Evolutionary conservation across 1,140 invertebrate genomes (phyloP), one percentile per base, ranked within the genome.

Genomic region (Globodera rostochiensis): DNA sequence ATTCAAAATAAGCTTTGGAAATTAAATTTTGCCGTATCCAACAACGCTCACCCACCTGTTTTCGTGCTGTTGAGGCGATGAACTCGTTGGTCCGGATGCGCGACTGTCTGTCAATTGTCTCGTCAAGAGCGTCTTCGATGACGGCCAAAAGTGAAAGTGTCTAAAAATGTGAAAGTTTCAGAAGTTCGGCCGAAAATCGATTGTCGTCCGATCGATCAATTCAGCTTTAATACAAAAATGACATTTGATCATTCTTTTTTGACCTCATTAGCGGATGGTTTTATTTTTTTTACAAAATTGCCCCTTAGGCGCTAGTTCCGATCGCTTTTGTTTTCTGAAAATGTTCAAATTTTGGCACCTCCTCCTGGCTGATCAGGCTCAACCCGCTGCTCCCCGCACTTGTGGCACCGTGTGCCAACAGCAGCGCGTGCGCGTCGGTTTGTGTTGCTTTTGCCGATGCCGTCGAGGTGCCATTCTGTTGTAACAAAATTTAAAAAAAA

Each of bases 21-120:
- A 50, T 67, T 19, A 15, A 79, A 80, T 9, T 19, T 9, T 36
- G 47, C 4, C 36, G 19, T 77, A 77, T 77, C 45, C 25, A 74
- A 36, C 60, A 66, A 66, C 13, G 21, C 13, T 3, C n/a, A 21
- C 13, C 60, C 60, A 47, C 83, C 79, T 84, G 84, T 70, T 85
- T 86, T 57, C 83, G 60, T 25, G 84, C 84, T 6, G 76, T 80
- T 50, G 84, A 85, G 25, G 77, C 80, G 64, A 85, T 85, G 66
- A 82, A 76, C 70, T 82, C 49, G 60, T 85, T 85, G 45, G 80
- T 67, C 50, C 66, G 47, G 67, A 71, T 50, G 11, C 84, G 57
- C 11, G 84, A 85, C 53, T 85, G 57, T 74, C 70, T 73, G 49
- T 85, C 84, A 74, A 85, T 85, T 13, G 84, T 85, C 80, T 85